These are phyloP conservation scores for Stichopus chloronotus DNA, from an alignment of 35 echinoderm and acorn worm genomes.

Conservation along the genomic window DNA sequence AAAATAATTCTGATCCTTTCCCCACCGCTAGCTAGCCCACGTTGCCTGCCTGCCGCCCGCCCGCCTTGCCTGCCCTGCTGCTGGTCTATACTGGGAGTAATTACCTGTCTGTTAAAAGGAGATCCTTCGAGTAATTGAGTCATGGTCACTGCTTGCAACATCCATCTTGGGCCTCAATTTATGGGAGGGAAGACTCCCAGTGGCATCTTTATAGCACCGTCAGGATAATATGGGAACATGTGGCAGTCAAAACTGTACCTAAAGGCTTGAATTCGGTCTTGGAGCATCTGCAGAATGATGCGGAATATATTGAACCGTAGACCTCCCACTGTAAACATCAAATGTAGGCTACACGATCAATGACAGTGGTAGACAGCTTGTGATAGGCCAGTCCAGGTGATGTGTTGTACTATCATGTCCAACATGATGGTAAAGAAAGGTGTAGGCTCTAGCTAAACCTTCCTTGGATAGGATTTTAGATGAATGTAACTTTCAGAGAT, in stretches of 20 bases:
- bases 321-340: background rate
- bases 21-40: too few species aligned
- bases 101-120: background rate
- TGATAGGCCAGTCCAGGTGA: too few species aligned
- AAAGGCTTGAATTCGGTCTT: background rate
- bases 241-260: background rate
- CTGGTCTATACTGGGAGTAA: background rate
- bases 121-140: background rate
- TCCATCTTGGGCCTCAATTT: slow-evolving; percentile 10
- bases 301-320: background rate
- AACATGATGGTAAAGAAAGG: too few species aligned
- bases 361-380: too few species aligned
- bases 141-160: slow-evolving; percentile 23
- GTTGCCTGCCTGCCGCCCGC: too few species aligned
- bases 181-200: background rate
- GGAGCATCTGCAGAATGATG: background rate
- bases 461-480: too few species aligned
- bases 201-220: slow-evolving; percentile 29
- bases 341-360: too few species aligned
- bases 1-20: too few species aligned
- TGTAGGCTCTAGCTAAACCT: too few species aligned
- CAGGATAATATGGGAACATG: background rate
- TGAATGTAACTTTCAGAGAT: too few species aligned
- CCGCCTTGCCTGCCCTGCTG: background rate
- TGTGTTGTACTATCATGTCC: too few species aligned